Conservation (phyloP, 2,888 invertebrate species). For the Phymatocera aterrima region DNA sequence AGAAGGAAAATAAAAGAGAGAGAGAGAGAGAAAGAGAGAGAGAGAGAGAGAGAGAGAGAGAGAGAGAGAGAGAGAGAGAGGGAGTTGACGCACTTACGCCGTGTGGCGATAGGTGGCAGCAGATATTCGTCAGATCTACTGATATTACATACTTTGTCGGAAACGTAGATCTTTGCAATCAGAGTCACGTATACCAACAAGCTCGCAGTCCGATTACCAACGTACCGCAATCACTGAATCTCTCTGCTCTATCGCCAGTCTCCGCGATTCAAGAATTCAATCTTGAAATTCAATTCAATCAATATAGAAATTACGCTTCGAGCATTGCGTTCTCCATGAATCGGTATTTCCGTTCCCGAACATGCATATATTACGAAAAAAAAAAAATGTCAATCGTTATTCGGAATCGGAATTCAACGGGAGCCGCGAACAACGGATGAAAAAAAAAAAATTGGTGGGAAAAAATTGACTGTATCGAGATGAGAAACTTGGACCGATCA, state of each 20-base stretch:
- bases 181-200: slow-evolving; percentile 26
- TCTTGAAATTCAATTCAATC: neutral
- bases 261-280: neutral
- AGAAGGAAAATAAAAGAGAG: neutral
- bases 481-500: too few species aligned
- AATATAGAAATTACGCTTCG: too few species aligned
- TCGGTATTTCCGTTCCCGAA: too few species aligned
- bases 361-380: too few species aligned
- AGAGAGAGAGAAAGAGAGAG: neutral
- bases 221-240: neutral
- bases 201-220: neutral
- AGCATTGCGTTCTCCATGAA: too few species aligned
- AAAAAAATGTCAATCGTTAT: too few species aligned
- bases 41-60: neutral
- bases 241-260: too few species aligned
- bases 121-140: slow-evolving; percentile 8
- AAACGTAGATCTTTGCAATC: slow-evolving; percentile 40
- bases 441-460: too few species aligned
- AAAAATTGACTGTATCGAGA: too few species aligned
- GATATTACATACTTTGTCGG: slow-evolving; percentile 25
- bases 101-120: slow-evolving; percentile 36
- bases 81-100: neutral
- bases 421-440: too few species aligned
- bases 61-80: neutral
- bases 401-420: too few species aligned